phyloP scores from a whole-genome alignment of 2,888 invertebrate genomes.

The Clusia tigrina region DNA sequence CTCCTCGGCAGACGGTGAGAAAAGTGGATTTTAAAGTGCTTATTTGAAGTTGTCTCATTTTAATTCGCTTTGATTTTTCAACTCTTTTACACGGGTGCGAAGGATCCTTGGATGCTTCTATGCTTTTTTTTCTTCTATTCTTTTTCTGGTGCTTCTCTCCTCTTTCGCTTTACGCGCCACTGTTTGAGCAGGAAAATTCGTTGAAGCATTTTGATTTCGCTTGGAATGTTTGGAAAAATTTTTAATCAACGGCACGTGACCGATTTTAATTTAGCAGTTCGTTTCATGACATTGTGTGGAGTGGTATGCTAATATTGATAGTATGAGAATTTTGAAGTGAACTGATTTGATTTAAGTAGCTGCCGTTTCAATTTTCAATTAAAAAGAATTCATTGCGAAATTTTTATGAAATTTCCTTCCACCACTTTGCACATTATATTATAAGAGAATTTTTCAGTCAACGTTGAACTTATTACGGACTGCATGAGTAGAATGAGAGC shows the following conservation, averaged over 20 bases:
- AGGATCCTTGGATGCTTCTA: not conserved
- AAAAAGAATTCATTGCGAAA: too few species aligned
- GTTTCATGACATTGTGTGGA: not conserved
- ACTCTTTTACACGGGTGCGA: conserved; percentile 1
- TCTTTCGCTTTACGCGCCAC: not conserved
- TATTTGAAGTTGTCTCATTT: conserved; percentile 13
- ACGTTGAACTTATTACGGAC: too few species aligned
- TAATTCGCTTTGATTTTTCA: conserved; percentile 9
- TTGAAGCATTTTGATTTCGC: too few species aligned
- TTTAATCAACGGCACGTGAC: conserved; percentile 53
- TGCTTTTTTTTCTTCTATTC: not conserved
- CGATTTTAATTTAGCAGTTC: conserved; percentile 49
- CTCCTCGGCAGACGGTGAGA: conserved; percentile 31
- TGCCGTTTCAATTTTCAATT: too few species aligned
- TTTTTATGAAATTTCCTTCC: too few species aligned
- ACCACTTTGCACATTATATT: too few species aligned
- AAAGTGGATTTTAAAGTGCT: conserved; percentile 9
- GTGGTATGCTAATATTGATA: not conserved
- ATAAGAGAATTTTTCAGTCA: too few species aligned
- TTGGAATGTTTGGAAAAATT: not conserved
- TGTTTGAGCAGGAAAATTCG: not conserved
- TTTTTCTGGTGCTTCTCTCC: not conserved
- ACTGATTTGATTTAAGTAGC: too few species aligned
- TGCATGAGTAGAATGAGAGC: too few species aligned
- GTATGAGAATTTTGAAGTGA: too few species aligned